A percentile compares a stretch with the other conserved stretches of the same genome.
These are phyloP conservation scores for Ambastaia sidthimunki DNA, from an alignment of 2,797 vertebrate species.

Conservation along the genomic window DNA sequence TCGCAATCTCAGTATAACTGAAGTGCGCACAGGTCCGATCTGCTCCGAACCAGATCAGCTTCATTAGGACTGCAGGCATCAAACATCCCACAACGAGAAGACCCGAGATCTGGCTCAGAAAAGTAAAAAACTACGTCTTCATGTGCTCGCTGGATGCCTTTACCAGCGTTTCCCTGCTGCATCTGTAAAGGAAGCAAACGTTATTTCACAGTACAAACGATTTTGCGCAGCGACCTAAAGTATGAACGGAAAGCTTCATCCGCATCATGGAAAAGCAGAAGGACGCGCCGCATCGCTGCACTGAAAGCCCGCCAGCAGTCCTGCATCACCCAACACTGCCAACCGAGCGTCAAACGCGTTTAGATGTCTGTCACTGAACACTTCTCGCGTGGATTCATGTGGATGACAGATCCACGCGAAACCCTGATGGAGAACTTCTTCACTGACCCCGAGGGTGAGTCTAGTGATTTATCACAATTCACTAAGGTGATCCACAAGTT, in stretches of 20 bases:
- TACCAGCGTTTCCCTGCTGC: conserved; percentile 44
- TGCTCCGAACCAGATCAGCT: conserved; percentile 20
- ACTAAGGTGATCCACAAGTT: conserved; percentile 29
- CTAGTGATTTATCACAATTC: conserved; percentile 6
- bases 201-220: conserved; percentile 46
- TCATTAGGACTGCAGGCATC: conserved; percentile 51
- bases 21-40: conserved; percentile 5
- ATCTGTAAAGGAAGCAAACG: conserved; percentile 40
- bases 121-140: neutral
- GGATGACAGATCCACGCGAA: neutral
- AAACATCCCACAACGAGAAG: conserved; percentile 23
- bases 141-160: conserved; percentile 7
- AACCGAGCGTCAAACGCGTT: neutral
- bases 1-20: neutral
- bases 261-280: conserved; percentile 44
- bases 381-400: conserved; percentile 16
- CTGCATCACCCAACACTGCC: no score
- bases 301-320: conserved; percentile 33
- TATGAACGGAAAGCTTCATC: conserved; percentile 57
- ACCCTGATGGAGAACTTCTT: conserved; percentile 11
- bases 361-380: neutral
- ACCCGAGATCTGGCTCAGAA: conserved; percentile 1
- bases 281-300: conserved; percentile 32
- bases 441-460: conserved; percentile 21
- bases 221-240: conserved; percentile 74